phyloP scores from a whole-genome alignment of 2,113 vertebrate genomes.

The Pica pica region DNA sequence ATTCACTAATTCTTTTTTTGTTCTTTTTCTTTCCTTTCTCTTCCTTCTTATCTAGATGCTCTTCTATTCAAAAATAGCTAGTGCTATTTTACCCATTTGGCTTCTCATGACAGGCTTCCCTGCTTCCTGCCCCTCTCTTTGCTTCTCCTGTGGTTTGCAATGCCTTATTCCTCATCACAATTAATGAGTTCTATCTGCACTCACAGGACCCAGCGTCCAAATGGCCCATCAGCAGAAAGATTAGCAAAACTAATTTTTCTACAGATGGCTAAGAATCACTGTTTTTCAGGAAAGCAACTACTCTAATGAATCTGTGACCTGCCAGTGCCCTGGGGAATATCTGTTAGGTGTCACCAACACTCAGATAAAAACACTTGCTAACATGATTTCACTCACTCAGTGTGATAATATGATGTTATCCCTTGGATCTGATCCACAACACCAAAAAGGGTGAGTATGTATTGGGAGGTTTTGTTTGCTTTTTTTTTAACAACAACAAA shows the following conservation, averaged over 20 bases:
- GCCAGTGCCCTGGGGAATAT: background rate
- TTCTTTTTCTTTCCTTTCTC: background rate
- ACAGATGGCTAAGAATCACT: background rate
- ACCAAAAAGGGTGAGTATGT: background rate
- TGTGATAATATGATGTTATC: background rate
- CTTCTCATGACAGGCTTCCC: background rate
- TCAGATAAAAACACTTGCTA: background rate
- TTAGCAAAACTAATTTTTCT: background rate
- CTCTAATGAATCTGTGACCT: background rate
- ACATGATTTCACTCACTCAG: background rate
- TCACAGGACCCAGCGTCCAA: background rate
- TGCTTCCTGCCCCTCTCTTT: background rate
- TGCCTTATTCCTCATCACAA: background rate
- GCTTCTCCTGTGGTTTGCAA: background rate
- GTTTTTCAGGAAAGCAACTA: background rate
- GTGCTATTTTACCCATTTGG: background rate
- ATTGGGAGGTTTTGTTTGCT: background rate
- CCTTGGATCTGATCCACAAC: background rate
- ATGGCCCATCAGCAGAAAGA: background rate
- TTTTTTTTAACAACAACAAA: background rate
- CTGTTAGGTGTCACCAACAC: constrained; percentile 7
- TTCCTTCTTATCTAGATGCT: background rate
- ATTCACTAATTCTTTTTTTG: background rate
- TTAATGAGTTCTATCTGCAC: background rate
- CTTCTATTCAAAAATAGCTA: background rate